Evolutionary conservation across 2,113 vertebrate genomes (phyloP), one percentile per base, ranked within the genome.

Genomic region (Mugil cephalus): DNA sequence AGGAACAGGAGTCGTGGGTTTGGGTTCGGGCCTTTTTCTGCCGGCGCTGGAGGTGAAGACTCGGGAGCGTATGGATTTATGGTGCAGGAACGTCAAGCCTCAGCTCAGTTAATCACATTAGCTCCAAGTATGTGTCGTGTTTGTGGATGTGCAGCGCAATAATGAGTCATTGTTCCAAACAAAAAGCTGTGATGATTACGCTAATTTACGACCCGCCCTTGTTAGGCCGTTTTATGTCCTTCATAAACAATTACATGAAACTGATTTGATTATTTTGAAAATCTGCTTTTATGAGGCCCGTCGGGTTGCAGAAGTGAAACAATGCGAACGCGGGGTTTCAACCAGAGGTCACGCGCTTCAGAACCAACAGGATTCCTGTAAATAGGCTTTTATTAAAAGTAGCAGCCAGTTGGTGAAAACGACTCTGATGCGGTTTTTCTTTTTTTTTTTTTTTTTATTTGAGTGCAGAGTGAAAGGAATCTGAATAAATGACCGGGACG

Each of bases 221-320:
- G 60, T 80, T 60, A 10, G 58, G 38, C 21, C 18, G 24, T 80
- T 87, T 88, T 51, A 69, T 80, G 77, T 77, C 70, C 72, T 85
- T 77, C 51, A 79, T 80, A 79, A 88, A 84, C 84, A 85, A 79
- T 82, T 35, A 67, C 74, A 85, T 69, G 39, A 88, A 85, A 60
- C 52, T 60, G 61, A 77, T 81, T 81, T 14, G 65, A 83, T 82
- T 82, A 48, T 63, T 84, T 78, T 21, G 1, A 46, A 68, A 76
- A 83, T 64, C 34, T 46, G 10, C 30, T 47, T 77, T 68, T 74
- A 66, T 65, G 43, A 15, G 40, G 13, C 18, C 67, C 69, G 56
- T 38, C 72, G 56, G 61, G 50, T 54, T 9, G 51, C 40, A 69
- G 68, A 46, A 47, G 34, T 30, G 40, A 84, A 68, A 83, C 50